Evolutionary conservation across 2,797 vertebrate genomes (phyloP), one percentile per base, ranked within the genome.

Genomic region (Sciaenops ocellatus): DNA sequence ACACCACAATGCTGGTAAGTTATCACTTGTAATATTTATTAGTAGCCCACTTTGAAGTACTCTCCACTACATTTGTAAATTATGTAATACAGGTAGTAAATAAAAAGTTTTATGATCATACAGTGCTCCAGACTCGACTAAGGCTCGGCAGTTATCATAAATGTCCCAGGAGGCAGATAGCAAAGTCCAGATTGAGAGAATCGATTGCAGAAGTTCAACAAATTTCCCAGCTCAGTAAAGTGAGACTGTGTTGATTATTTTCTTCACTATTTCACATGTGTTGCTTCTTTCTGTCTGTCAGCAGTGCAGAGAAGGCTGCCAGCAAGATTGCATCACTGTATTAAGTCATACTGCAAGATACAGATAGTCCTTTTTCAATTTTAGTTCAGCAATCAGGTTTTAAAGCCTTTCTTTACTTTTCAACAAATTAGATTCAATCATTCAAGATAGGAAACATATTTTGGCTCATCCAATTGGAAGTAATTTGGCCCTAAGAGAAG

Each of bases 201-300:
- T 91, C 89, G 89, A 87, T 93, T 87, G 80, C 84, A 85, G 74
- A 79, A 80, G 69, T 90, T 90, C 87, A 89, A 90, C 79, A 91
- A 85, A 93, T 93, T 94, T 94, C 85, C 86, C 83, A 87, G 81
- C 87, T 91, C 90, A 91, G 83, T 90, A 91, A 94, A 92, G 74
- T 94, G 86, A 92, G 88, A 89, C 82, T 56, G 72, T 76, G 72
- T 87, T 79, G 46, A 92, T 90, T 88, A 90, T 87, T 92, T 93
- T 92, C 87, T 80, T 41, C 79, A 72, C 85, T 74, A 50, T 87
- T 87, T 82, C 69, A 73, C 70, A 73, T 86, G 85, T 90, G 82
- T 84, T 69, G 64, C 73, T 84, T 76, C 67, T 56, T 47, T 63
- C 55, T 75, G 63, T 51, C 82, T 83, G 75, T 85, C 84, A 62